Percentiles rank a stretch among this genome's conserved stretches.
Conservation (phyloP, 2,888 invertebrate genomes). For the Drosophila setosimentum region DNA sequence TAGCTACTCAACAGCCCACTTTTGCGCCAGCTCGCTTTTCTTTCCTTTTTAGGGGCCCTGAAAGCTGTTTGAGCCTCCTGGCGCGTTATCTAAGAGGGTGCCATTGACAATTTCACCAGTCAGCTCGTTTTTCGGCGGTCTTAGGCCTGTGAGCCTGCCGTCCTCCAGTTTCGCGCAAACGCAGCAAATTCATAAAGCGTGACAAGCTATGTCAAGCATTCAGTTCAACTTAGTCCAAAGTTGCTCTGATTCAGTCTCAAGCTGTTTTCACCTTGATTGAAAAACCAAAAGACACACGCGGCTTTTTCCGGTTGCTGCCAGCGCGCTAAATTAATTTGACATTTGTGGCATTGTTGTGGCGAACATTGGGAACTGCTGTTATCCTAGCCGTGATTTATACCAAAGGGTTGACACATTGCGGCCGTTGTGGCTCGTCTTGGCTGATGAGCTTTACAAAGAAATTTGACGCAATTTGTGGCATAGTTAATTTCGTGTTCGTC, state of each 20-base stretch:
- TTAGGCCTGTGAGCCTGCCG: constrained; percentile 5
- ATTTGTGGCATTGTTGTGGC: constrained; percentile 68
- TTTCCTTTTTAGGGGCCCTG: constrained; percentile 11
- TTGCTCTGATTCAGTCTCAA: background rate
- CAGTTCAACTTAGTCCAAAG: constrained; percentile 10
- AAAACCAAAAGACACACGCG: constrained; percentile 60
- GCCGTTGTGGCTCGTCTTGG: constrained; percentile 13
- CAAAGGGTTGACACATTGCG: constrained; percentile 58
- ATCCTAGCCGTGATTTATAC: constrained; percentile 64
- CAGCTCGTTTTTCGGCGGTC: constrained; percentile 47
- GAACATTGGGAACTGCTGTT: constrained; percentile 37
- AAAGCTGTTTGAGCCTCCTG: constrained; percentile 57
- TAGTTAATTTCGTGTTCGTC: constrained; percentile 6
- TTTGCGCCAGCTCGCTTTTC: constrained; percentile 11
- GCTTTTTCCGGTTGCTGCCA: constrained; percentile 46
- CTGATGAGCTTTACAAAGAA: constrained; percentile 22
- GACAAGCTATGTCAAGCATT: constrained; percentile 62
- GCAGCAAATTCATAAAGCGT: constrained; percentile 74
- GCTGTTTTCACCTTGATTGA: constrained; percentile 69
- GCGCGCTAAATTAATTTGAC: constrained; percentile 77
- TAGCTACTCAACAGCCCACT: constrained; percentile 22
- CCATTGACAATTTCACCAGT: constrained; percentile 61
- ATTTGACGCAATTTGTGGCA: constrained; percentile 40
- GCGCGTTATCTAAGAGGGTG: constrained; percentile 57
- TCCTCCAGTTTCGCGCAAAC: constrained; percentile 25